Conservation (phyloP, 1,140 invertebrate species). For the Asobara japonica region DNA sequence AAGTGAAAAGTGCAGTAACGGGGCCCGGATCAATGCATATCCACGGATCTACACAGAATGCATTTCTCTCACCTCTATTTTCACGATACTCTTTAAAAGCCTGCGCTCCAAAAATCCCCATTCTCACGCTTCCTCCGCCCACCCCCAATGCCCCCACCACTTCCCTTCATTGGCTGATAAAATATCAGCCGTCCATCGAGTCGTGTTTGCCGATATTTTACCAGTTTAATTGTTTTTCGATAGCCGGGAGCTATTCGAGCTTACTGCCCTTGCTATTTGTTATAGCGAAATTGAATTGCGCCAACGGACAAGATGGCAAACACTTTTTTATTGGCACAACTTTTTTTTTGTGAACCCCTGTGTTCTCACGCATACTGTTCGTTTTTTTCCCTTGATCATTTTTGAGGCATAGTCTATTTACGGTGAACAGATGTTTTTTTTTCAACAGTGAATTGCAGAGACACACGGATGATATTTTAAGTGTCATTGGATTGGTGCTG, state of each 20-base stretch:
- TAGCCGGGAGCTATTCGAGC: slow-evolving; percentile 48
- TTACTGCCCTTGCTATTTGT: slow-evolving; percentile 48
- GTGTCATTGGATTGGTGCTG: too few species aligned
- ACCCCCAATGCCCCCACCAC: slow-evolving; percentile 27
- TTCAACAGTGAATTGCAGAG: not conserved
- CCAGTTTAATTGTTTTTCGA: slow-evolving; percentile 63
- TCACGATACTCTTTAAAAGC: not conserved
- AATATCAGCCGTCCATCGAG: slow-evolving; percentile 58
- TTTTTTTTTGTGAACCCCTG: not conserved
- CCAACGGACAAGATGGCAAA: slow-evolving; percentile 52
- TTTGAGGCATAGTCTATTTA: not conserved
- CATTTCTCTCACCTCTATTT: not conserved
- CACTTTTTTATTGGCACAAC: slow-evolving; percentile 40
- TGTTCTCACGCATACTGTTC: not conserved
- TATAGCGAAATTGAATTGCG: slow-evolving; percentile 55
- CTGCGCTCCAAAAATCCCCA: not conserved
- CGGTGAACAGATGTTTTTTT: not conserved
- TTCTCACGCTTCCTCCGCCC: not conserved
- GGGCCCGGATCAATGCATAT: slow-evolving; percentile 4
- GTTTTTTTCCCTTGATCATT: not conserved
- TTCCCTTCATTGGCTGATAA: slow-evolving; percentile 47
- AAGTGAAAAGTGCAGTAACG: not conserved
- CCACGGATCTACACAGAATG: not conserved
- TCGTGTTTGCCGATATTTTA: slow-evolving; percentile 61
- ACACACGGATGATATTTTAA: too few species aligned